Percentiles rank a stretch among this genome's conserved stretches.
Evolutionary conservation across 2,888 invertebrate genomes (phyloP).

Genomic region (Drosophila planitibia): DNA sequence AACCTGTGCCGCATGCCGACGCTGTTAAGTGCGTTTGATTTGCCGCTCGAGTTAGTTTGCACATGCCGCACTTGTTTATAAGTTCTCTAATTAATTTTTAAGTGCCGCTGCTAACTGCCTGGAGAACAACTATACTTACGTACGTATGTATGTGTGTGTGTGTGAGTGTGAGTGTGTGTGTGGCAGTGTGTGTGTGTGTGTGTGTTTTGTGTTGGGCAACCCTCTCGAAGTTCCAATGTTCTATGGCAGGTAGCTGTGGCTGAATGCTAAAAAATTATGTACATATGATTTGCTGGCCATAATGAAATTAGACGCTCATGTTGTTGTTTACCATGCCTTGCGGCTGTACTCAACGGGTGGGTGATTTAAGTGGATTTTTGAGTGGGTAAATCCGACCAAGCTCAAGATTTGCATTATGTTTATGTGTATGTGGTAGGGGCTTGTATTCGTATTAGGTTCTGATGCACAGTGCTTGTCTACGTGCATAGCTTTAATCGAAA

Average conservation of each 20-base stretch:
- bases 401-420: conserved; percentile 48
- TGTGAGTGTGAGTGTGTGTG: neutral
- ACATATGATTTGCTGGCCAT: conserved; percentile 74
- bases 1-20: conserved; percentile 37
- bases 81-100: conserved; percentile 81
- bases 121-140: conserved; percentile 55
- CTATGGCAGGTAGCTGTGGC: conserved; percentile 65
- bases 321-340: conserved; percentile 24
- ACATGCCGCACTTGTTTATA: conserved; percentile 80
- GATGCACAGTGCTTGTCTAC: conserved; percentile 25
- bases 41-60: conserved; percentile 80
- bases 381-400: conserved; percentile 11
- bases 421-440: neutral
- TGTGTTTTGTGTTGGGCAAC: conserved; percentile 32
- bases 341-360: conserved; percentile 27
- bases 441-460: conserved; percentile 39
- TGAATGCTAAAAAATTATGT: conserved; percentile 71
- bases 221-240: conserved; percentile 66
- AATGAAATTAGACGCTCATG: conserved; percentile 65
- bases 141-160: neutral
- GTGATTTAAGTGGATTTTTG: conserved; percentile 16
- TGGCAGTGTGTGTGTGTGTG: neutral
- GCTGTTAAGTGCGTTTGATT: conserved; percentile 75
- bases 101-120: conserved; percentile 77
- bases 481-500: conserved; percentile 56